Conservation (phyloP, 2,113 vertebrate genomes). For the Donacobius atricapilla region DNA sequence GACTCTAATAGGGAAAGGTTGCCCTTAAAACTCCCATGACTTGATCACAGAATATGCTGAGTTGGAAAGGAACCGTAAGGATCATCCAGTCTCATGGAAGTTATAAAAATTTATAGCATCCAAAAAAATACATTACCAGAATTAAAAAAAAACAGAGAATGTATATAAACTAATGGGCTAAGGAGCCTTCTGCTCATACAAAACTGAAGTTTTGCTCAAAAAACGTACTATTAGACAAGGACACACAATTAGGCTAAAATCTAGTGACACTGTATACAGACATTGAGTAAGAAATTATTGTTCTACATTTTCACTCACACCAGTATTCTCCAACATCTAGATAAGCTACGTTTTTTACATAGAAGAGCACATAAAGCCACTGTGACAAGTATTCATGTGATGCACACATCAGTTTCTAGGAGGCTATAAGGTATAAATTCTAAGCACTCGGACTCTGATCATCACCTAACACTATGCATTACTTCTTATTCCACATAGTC, state of each 20-base stretch:
- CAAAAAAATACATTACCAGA: not conserved
- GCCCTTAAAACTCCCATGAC: not conserved
- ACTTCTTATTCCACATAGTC: not conserved
- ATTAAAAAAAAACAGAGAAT: not conserved
- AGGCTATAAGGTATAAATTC: not conserved
- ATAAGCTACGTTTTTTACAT: not conserved
- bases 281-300: not conserved
- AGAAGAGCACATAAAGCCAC: not conserved
- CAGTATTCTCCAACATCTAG: not conserved
- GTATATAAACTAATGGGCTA: not conserved
- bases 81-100: not conserved
- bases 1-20: not conserved
- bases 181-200: not conserved
- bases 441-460: not conserved
- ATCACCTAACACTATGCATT: not conserved
- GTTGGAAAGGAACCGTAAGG: not conserved
- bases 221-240: not conserved
- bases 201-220: not conserved
- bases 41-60: not conserved
- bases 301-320: not conserved
- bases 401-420: not conserved
- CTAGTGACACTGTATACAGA: not conserved
- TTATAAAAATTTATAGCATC: not conserved
- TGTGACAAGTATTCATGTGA: not conserved
- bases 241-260: not conserved